These are phyloP conservation scores for Drosophila setosimentum DNA, from an alignment of 2,888 invertebrate species.

Conservation along the genomic window DNA sequence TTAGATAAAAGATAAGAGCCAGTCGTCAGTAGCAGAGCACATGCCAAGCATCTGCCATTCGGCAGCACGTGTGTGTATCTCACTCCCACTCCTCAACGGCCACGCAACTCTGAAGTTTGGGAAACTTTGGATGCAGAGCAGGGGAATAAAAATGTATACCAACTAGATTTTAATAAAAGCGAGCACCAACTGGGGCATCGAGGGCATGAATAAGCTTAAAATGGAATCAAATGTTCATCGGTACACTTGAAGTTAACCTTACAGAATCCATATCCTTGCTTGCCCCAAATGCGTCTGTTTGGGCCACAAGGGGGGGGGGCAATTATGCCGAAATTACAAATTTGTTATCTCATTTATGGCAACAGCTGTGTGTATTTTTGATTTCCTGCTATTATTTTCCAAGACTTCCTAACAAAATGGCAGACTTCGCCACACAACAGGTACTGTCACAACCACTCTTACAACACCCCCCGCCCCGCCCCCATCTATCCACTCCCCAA, in stretches of 20 bases:
- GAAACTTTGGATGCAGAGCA: slow-evolving; percentile 28
- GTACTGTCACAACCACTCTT: neutral
- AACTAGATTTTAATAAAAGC: slow-evolving; percentile 55
- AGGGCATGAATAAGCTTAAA: slow-evolving; percentile 7
- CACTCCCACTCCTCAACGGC: neutral
- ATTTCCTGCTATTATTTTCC: slow-evolving; percentile 63
- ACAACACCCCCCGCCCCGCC: neutral
- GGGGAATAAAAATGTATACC: slow-evolving; percentile 32
- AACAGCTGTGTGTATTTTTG: slow-evolving; percentile 72
- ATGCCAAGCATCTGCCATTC: slow-evolving; percentile 42
- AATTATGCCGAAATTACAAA: slow-evolving; percentile 77
- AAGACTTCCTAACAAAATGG: slow-evolving; percentile 3
- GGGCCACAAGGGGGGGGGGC: slow-evolving; percentile 27
- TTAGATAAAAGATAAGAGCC: slow-evolving; percentile 42
- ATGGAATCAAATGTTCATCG: slow-evolving; percentile 43
- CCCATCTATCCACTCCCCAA: neutral
- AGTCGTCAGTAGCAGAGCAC: slow-evolving; percentile 22
- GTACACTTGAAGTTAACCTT: slow-evolving; percentile 21
- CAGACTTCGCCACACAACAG: neutral
- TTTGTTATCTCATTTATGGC: slow-evolving; percentile 77
- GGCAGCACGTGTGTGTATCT: slow-evolving; percentile 3
- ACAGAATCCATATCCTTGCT: slow-evolving; percentile 14
- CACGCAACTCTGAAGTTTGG: slow-evolving; percentile 4
- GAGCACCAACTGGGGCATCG: slow-evolving; percentile 46
- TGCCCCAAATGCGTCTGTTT: neutral